These are phyloP conservation scores for Adelognathus sp. DNA, from an alignment of 2,888 invertebrate species.

Conservation along the genomic window DNA sequence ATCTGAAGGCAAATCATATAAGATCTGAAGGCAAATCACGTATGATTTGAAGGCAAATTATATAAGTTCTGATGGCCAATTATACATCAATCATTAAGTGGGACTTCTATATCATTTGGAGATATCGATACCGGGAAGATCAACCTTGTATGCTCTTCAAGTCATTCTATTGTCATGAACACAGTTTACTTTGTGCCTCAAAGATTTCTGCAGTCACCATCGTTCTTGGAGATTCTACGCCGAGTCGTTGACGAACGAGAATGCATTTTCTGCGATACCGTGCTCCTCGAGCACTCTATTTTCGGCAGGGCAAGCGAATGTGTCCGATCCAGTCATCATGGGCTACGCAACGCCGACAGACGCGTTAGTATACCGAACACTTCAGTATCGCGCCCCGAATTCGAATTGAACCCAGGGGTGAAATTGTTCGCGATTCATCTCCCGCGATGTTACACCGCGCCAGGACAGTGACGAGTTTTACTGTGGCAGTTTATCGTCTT, in stretches of 20 bases:
- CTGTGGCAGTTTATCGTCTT: conserved; percentile 27
- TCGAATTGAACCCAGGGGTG: not conserved
- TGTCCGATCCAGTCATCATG: conserved; percentile 60
- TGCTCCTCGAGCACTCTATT: conserved; percentile 51
- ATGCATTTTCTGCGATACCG: conserved; percentile 75
- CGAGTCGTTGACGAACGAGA: conserved; percentile 79
- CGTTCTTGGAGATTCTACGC: conserved; percentile 82
- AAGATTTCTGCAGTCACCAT: conserved; percentile 83
- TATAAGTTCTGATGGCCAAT: not conserved
- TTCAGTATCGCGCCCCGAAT: not conserved
- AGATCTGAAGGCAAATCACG: not conserved
- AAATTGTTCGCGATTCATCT: not conserved
- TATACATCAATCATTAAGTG: too few species aligned
- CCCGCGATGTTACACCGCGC: not conserved
- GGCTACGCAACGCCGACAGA: conserved; percentile 69
- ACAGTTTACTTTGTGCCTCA: not conserved
- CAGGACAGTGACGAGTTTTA: not conserved
- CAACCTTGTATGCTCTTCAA: too few species aligned
- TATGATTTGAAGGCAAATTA: not conserved
- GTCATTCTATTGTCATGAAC: not conserved
- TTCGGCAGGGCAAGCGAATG: not conserved
- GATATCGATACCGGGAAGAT: too few species aligned
- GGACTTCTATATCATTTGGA: too few species aligned
- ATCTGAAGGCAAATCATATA: not conserved
- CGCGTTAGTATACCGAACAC: conserved; percentile 65